Evolutionary conservation across 2,113 vertebrate genomes (phyloP).

Genomic region (Pedetes capensis): DNA sequence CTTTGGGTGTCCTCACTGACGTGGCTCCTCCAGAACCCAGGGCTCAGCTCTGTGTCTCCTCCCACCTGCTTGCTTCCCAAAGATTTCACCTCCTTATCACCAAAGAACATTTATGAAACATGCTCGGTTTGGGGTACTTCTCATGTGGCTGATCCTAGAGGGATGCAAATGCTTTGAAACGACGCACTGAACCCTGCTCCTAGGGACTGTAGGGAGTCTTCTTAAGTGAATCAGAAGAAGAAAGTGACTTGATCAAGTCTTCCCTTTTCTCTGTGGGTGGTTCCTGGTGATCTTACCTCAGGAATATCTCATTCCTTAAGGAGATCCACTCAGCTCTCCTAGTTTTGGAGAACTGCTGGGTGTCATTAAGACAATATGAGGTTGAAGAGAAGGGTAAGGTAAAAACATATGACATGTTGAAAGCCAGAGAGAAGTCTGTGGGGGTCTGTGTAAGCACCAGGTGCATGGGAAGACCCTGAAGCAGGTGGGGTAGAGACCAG

Average conservation of each 20-base stretch:
- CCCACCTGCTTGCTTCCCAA: background rate
- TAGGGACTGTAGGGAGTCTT: background rate
- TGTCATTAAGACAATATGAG: background rate
- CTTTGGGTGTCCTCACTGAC: background rate
- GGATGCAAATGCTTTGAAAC: background rate
- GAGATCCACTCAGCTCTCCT: background rate
- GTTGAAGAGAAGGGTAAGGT: constrained; percentile 82
- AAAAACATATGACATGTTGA: background rate
- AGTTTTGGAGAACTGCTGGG: background rate
- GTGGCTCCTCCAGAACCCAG: background rate
- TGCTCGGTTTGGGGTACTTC: background rate
- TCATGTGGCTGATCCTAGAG: background rate
- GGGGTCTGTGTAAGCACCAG: too few relatives aligned
- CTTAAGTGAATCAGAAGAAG: background rate
- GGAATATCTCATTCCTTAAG: background rate
- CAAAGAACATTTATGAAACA: background rate
- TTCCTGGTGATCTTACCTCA: background rate
- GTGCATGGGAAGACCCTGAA: too few relatives aligned
- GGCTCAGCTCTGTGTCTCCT: background rate
- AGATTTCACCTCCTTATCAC: background rate
- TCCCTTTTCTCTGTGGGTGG: background rate
- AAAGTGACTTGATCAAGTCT: background rate
- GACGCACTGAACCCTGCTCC: background rate
- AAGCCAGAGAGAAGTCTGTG: constrained; percentile 79
- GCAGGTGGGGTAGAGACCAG: background rate